Evolutionary conservation across 1,140 invertebrate species (phyloP).

Genomic region (Drosophila obscura): DNA sequence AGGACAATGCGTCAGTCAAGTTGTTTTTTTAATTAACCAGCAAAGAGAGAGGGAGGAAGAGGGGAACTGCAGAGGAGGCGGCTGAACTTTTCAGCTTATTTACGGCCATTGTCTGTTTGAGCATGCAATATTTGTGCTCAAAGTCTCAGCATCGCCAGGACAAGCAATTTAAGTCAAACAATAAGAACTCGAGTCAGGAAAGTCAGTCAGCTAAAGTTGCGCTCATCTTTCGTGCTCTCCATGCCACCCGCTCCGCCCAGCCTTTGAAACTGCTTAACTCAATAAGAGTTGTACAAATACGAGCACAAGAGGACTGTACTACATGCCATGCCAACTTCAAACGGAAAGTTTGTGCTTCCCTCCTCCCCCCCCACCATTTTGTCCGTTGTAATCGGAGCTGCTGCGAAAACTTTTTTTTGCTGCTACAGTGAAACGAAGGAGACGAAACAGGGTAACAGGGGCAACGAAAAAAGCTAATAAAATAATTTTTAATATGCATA

Average conservation of each 20-base stretch:
- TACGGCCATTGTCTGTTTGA: constrained; percentile 63
- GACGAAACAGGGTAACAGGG: neutral
- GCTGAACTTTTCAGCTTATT: constrained; percentile 37
- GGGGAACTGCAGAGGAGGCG: no score
- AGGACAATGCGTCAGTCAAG: constrained; percentile 55
- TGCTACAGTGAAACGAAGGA: neutral
- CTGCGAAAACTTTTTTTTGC: constrained; percentile 15
- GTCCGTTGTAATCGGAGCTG: constrained; percentile 59
- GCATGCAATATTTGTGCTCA: constrained; percentile 65
- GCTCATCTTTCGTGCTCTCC: constrained; percentile 43
- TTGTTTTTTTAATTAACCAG: constrained; percentile 68
- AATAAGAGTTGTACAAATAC: constrained; percentile 78
- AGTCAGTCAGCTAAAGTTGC: constrained; percentile 38
- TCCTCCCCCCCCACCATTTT: neutral
- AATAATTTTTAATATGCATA: constrained; percentile 75
- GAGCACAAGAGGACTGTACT: constrained; percentile 20
- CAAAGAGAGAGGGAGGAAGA: neutral
- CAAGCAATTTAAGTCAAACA: constrained; percentile 58
- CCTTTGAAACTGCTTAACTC: constrained; percentile 73
- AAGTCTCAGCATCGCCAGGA: constrained; percentile 14
- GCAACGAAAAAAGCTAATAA: constrained; percentile 45
- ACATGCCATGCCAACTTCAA: constrained; percentile 56
- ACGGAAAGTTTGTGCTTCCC: constrained; percentile 52
- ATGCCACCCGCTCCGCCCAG: constrained; percentile 16
- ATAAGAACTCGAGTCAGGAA: constrained; percentile 48